Conservation (phyloP, 2,113 vertebrate genomes). For the Lophotis ruficrista region DNA sequence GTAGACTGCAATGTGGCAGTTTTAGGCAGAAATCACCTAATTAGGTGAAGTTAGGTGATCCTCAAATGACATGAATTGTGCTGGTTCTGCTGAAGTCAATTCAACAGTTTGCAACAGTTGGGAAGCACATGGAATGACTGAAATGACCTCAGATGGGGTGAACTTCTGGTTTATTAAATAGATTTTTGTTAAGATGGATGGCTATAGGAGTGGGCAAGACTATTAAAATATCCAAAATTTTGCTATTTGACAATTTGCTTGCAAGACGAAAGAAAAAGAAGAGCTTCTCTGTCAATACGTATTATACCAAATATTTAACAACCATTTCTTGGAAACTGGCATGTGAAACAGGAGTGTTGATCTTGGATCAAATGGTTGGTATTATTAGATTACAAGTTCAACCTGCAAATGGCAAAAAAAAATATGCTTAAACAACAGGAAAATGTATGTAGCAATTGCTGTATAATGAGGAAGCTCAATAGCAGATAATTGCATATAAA, state of each 20-base stretch:
- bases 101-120: not conserved
- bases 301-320: not conserved
- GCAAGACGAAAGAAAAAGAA: not conserved
- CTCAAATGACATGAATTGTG: not conserved
- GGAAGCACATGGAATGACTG: not conserved
- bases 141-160: not conserved
- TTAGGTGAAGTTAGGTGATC: not conserved
- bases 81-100: not conserved
- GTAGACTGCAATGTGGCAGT: not conserved
- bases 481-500: conserved; percentile 69
- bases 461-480: conserved; percentile 60
- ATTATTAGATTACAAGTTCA: conserved; percentile 49
- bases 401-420: conserved; percentile 53
- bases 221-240: not conserved
- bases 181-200: not conserved
- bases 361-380: not conserved
- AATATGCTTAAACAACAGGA: conserved; percentile 49
- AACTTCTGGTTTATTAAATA: not conserved
- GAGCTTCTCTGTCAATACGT: not conserved
- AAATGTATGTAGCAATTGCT: conserved; percentile 50
- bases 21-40: not conserved
- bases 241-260: not conserved
- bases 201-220: not conserved
- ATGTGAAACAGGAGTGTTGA: not conserved
- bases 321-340: not conserved